Conservation (phyloP, 2,113 vertebrate genomes). For the Coryphaenoides rupestris region DNA sequence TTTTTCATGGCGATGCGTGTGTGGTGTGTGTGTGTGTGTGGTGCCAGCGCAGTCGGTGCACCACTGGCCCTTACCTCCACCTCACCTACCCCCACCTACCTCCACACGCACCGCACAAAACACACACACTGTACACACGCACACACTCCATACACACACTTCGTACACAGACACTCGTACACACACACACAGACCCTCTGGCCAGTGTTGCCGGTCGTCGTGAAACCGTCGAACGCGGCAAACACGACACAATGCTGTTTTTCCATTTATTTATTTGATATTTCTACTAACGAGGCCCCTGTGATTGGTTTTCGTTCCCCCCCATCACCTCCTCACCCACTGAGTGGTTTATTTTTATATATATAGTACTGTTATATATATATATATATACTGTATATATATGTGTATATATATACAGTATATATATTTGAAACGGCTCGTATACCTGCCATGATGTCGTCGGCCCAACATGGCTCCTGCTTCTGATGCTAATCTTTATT, state of each 20-base stretch:
- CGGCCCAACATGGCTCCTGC: not conserved
- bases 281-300: slow-evolving; percentile 30
- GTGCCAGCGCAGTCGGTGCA: not conserved
- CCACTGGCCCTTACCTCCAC: too few species aligned
- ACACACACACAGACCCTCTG: slow-evolving; percentile 48
- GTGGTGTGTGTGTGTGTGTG: too few species aligned
- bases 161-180: not conserved
- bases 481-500: not conserved
- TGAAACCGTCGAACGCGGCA: slow-evolving; percentile 51
- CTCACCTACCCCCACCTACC: not conserved
- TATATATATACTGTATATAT: too few species aligned
- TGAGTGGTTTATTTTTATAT: slow-evolving; percentile 49
- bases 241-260: slow-evolving; percentile 57
- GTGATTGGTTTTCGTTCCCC: slow-evolving; percentile 41
- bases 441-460: not conserved
- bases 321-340: slow-evolving; percentile 27
- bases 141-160: not conserved
- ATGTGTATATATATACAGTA: too few species aligned
- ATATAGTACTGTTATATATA: too few species aligned
- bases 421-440: not conserved
- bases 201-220: slow-evolving; percentile 58
- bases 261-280: too few species aligned
- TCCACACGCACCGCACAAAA: not conserved
- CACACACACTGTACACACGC: not conserved
- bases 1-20: not conserved